phyloP scores from a whole-genome alignment of 1,140 invertebrate genomes.

The Tigriopus japonicus region DNA sequence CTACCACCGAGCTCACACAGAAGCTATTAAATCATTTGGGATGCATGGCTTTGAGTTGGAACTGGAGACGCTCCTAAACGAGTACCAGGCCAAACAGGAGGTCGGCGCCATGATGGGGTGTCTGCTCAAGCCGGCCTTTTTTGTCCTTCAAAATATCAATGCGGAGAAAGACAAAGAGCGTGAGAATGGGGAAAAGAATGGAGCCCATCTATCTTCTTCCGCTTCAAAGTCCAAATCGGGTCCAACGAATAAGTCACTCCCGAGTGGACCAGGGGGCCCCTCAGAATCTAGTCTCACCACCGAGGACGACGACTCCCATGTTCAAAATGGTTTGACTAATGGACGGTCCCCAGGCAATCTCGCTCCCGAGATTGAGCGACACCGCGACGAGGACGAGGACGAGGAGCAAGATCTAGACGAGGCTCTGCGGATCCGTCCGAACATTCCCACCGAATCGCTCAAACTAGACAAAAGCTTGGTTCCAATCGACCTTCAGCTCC shows the following conservation, averaged over 20 bases:
- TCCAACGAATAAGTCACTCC: background rate
- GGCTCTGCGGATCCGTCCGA: background rate
- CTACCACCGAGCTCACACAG: slow-evolving; percentile 9
- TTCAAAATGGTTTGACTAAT: background rate
- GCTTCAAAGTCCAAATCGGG: background rate
- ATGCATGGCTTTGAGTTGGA: slow-evolving; percentile 11
- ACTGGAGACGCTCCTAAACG: slow-evolving; percentile 1
- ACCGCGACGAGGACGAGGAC: background rate
- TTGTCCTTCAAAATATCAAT: background rate
- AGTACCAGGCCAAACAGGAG: slow-evolving; percentile 5
- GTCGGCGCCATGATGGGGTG: slow-evolving; percentile 9
- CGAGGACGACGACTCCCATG: background rate
- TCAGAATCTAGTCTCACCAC: background rate
- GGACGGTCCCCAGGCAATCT: background rate
- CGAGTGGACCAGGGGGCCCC: background rate
- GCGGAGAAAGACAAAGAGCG: background rate
- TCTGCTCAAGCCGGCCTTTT: slow-evolving; percentile 8
- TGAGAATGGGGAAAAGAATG: background rate
- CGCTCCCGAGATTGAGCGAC: background rate
- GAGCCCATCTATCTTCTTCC: background rate
- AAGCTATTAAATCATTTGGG: slow-evolving; percentile 9
- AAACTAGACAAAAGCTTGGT: background rate
- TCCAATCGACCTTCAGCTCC: background rate
- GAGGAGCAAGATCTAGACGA: background rate
- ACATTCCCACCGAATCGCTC: background rate